Conservation (phyloP, 2,888 invertebrate genomes). For the Ophioninae sp. region DNA sequence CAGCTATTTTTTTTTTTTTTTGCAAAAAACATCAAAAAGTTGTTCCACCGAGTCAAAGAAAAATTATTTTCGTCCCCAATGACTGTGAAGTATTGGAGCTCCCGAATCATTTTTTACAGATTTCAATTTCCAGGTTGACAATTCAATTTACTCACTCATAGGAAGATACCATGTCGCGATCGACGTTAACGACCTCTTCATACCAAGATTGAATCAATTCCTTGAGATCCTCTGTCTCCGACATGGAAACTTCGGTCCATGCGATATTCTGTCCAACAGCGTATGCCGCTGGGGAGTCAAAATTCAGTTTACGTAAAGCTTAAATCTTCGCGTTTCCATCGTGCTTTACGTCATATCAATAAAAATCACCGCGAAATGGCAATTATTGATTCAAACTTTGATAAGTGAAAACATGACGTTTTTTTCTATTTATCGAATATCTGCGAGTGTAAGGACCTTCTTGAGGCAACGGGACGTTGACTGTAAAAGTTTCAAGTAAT, state of each 20-base stretch:
- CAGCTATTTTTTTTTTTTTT: background rate
- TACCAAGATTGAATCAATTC: conserved; percentile 74
- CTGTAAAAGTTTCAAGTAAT: background rate
- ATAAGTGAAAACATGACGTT: background rate
- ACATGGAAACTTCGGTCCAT: conserved; percentile 47
- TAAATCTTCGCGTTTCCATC: background rate
- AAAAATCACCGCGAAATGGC: background rate
- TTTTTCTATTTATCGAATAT: background rate
- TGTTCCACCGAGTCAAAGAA: background rate
- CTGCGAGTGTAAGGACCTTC: background rate
- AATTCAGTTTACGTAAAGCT: background rate
- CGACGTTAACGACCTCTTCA: conserved; percentile 73
- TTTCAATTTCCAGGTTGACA: background rate
- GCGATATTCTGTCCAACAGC: conserved; percentile 80
- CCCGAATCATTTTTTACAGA: background rate
- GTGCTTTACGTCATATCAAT: background rate
- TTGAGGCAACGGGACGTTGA: background rate
- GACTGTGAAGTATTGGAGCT: background rate
- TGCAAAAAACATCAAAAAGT: too few relatives aligned
- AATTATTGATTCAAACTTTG: background rate
- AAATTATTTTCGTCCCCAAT: background rate
- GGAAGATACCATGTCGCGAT: conserved; percentile 34
- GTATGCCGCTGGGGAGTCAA: conserved; percentile 68
- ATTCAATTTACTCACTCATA: conserved; percentile 38
- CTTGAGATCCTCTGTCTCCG: background rate